Percentiles rank a stretch among this genome's conserved stretches.
Evolutionary conservation across 2,797 vertebrate genomes (phyloP).

Genomic region (Pseudomugil gertrudae): DNA sequence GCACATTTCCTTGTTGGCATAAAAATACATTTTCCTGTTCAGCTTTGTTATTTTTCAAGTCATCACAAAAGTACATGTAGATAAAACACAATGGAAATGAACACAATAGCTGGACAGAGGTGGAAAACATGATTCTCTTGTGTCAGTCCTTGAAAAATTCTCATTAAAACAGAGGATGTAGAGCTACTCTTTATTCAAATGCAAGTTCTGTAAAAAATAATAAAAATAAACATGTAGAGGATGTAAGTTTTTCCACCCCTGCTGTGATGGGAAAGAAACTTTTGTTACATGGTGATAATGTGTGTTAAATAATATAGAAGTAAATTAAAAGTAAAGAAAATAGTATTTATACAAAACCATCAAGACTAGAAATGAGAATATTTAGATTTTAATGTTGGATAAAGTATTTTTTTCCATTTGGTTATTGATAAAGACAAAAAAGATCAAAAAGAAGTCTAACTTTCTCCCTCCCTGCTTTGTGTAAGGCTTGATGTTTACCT

Average conservation of each 20-base stretch:
- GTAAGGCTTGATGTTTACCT: constrained; percentile 69
- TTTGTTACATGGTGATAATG: not conserved
- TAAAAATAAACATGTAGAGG: no score
- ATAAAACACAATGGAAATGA: constrained; percentile 81
- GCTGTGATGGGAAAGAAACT: no score
- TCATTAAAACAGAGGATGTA: constrained; percentile 6
- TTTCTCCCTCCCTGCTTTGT: no score
- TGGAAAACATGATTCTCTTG: constrained; percentile 67
- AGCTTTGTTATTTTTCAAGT: constrained; percentile 74
- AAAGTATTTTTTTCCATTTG: not conserved
- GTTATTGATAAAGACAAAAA: no score
- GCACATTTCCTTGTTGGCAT: constrained; percentile 78
- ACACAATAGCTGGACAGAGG: constrained; percentile 75
- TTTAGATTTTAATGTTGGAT: no score
- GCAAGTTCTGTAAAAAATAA: not conserved
- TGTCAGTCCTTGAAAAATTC: constrained; percentile 58
- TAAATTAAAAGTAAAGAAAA: not conserved
- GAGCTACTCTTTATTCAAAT: not conserved
- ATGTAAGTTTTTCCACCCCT: no score
- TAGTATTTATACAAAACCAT: no score
- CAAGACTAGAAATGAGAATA: no score
- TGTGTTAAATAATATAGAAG: not conserved
- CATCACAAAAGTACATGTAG: constrained; percentile 69
- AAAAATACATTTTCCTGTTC: constrained; percentile 77
- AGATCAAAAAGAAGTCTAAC: no score